Base-by-base conservation (phyloP, 2,888 invertebrate species). In the Agrilus mali region DNA sequence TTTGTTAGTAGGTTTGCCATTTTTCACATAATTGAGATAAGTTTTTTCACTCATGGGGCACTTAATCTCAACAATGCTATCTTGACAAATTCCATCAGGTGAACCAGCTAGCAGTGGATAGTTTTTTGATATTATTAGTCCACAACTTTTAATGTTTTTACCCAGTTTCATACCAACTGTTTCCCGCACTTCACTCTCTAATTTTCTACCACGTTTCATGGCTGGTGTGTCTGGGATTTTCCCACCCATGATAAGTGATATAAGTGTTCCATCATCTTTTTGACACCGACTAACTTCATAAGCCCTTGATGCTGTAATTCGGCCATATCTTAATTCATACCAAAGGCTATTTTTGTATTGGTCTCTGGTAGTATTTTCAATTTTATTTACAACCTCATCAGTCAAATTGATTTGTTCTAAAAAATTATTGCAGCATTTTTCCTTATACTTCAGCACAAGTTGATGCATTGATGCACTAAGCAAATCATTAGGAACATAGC, bases 331-430 rank as follows among this genome's bases (percentile, higher is more conserved):
- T 27, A 44, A 16, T 33, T 44, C 44, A 35, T 22, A 37, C 40
- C 44, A 44, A 2, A 52, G 32, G 40, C 17, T 41, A 36, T 33
- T 45, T 38, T 48, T 38, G 33, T 41, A 10, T 40, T 51, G 50
- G 7, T 46, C 43, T 39, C 46, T 52, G 8, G 20, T 20, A 4
- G 3, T 20, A 4, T 20, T 20, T 20, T 3, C 20, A 20, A 20
- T 6, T 20, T 6, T 20, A 3, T 20, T 20, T 4, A 20, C n/a
- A n/a, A n/a, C n/a, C n/a, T n/a, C n/a, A n/a, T n/a, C n/a, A n/a
- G n/a, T n/a, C n/a, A n/a, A n/a, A 20, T 20, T 3, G 6, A 20
- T 6, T 20, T 20, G 3, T 20, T 20, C 6, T 20, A 20, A 20
- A 20, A 20, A 20, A 3, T 3, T 6, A 20, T 20, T 6, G 6